Evolutionary conservation across 2,888 invertebrate species (phyloP), one percentile per base, ranked within the genome.

Genomic region (Orthosia cruda): DNA sequence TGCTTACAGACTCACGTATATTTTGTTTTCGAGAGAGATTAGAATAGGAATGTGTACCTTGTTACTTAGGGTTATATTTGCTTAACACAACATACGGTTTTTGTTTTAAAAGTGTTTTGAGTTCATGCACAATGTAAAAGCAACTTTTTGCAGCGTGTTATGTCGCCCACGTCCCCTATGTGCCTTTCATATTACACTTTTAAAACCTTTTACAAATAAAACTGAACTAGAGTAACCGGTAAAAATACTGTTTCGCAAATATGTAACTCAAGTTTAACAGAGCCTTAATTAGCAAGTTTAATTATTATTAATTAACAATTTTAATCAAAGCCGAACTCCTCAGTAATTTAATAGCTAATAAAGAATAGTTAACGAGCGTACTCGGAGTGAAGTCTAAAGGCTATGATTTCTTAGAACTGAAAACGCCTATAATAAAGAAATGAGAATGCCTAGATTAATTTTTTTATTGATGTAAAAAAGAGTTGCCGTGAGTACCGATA

Each of bases 1-100:
- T 67, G 72, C 55, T 75, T 47, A 50, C 74, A 64, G 66, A 64
- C 47, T 62, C 66, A 55, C 64, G 71, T 81, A 58, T 63, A 62
- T 52, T 50, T 23, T 61, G n/a, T 65, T 64, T 70, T 57, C 15
- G 47, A 20, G 64, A 23, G 45, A 64, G 80, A 73, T 83, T 79
- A 68, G 26, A 58, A 64, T 58, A 32, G 20, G 47, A 49, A 40
- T 58, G 23, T 59, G 57, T 54, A 45, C 12, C 18, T 69, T 66
- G 20, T 58, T 45, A 74, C 55, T 49, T 47, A 73, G 47, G 71
- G 26, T 32, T 54, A 20, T 59, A 54, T 64, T 67, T 73, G 55
- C 45, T 77, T 63, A 49, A 49, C 45, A 74, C 45, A 59, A 49
- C 16, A 40, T 13, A 26, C 54, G 18, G 20, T 54, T 74, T 70